Base-by-base conservation (phyloP, 2,888 invertebrate genomes). In the Hirudinaria manillensis region DNA sequence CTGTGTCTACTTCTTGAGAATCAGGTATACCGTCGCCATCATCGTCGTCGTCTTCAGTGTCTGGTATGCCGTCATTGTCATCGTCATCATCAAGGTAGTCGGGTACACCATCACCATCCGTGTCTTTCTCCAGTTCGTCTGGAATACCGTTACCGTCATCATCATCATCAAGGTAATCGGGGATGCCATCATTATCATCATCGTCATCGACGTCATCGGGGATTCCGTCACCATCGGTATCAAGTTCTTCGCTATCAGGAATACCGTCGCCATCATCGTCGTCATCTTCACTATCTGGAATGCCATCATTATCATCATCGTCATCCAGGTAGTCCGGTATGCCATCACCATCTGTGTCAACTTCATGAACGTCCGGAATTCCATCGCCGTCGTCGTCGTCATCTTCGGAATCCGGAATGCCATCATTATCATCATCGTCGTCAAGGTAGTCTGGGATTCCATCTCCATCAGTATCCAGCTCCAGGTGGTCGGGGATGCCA, bases 21-120 rank as follows among this genome's bases (percentile, higher is more conserved):
- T 83, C 83, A 10, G 83, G 83, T 45, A 83, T 82, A 24, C 83
- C 83, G 79, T 83, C 83, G 76, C 82, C 82, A 70, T 80, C 79
- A 79, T 82, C 81, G 77, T 80, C 81, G 77, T 80, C 77, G 51
- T 77, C 75, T 32, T 72, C n/a, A 16, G 55, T 32, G 75, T 79
- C 79, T 45, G 79, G 78, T 24, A 80, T 80, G 27, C 79, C 79
- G 66, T 78, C 77, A 38, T 74, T 73, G 71, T 78, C 77, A 72
- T 71, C 68, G 51, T 78, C 76, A 19, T 83, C 77, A 76, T 83
- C 83, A 21, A 80, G 53, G 56, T 78, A 70, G 32, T 80, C 79
- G 3, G 70, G 81, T 34, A 84, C 82, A 21, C 83, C 83, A 79
- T 83, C 83, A 1, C 82, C 83, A 79, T 83, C 82, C 29, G 76